These are phyloP conservation scores for Hesperophylax magnus DNA, from an alignment of 1,140 invertebrate genomes.

Conservation along the genomic window DNA sequence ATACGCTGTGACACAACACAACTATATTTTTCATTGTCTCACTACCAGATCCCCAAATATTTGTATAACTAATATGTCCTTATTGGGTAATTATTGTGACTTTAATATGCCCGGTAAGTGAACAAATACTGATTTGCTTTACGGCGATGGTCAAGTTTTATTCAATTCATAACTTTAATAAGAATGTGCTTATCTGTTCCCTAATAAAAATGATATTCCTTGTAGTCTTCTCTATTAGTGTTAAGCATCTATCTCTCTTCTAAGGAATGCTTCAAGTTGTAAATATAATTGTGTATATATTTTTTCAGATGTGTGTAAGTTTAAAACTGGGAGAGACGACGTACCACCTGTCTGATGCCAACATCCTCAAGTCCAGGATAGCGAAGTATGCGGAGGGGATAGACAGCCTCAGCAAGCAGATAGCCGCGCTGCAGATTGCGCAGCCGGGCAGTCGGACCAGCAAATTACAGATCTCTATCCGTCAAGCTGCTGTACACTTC, in stretches of 20 bases:
- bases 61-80: too few species aligned
- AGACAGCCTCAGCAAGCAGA: conserved; percentile 86
- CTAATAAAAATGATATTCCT: background rate
- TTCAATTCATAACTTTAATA: too few species aligned
- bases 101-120: too few species aligned
- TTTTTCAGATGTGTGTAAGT: conserved; percentile 75
- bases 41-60: too few species aligned
- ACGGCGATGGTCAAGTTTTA: too few species aligned
- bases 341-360: conserved; percentile 87
- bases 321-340: conserved; percentile 86
- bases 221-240: background rate
- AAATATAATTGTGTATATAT: conserved; percentile 41
- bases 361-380: conserved; percentile 85
- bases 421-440: conserved; percentile 76
- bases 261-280: background rate
- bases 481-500: conserved; percentile 74
- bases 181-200: too few species aligned
- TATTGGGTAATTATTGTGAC: too few species aligned
- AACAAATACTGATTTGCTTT: too few species aligned
- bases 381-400: conserved; percentile 90
- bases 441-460: conserved; percentile 74
- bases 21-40: too few species aligned
- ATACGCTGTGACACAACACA: too few species aligned
- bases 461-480: conserved; percentile 73
- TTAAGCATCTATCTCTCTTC: too few species aligned